These are phyloP conservation scores for Sebastes vulpes DNA, from an alignment of 2,797 vertebrate species.

Conservation along the genomic window DNA sequence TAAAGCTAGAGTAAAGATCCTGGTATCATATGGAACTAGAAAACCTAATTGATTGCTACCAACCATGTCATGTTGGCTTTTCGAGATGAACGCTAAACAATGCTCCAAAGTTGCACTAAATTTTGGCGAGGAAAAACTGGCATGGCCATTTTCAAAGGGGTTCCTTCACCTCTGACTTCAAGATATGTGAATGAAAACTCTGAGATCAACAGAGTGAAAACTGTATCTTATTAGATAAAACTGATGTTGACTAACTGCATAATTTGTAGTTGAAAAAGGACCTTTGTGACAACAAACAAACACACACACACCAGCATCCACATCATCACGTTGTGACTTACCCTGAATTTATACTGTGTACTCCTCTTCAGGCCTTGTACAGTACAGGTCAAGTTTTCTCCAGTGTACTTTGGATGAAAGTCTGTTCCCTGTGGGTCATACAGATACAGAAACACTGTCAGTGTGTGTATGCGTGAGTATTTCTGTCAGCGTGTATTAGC, in stretches of 20 bases:
- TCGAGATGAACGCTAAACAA: accelerated
- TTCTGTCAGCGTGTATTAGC: neutral
- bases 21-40: too few species aligned
- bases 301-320: neutral
- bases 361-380: slow-evolving; percentile 98
- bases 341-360: slow-evolving; percentile 99
- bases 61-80: too few species aligned
- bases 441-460: slow-evolving; percentile 9
- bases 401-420: slow-evolving; percentile 98
- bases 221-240: accelerated
- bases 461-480: neutral
- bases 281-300: neutral
- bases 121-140: too few species aligned
- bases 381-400: slow-evolving; percentile 96
- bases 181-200: too few species aligned
- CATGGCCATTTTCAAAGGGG: too few species aligned
- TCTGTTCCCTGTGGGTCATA: slow-evolving; percentile 89
- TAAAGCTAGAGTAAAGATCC: too few species aligned
- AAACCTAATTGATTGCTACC: too few species aligned
- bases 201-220: too few species aligned
- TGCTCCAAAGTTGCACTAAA: too few species aligned
- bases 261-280: neutral
- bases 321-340: slow-evolving; percentile 75
- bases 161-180: too few species aligned
- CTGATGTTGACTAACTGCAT: too few species aligned